phyloP scores from a whole-genome alignment of 2,797 vertebrate genomes.

The Phylloscopus collybita region DNA sequence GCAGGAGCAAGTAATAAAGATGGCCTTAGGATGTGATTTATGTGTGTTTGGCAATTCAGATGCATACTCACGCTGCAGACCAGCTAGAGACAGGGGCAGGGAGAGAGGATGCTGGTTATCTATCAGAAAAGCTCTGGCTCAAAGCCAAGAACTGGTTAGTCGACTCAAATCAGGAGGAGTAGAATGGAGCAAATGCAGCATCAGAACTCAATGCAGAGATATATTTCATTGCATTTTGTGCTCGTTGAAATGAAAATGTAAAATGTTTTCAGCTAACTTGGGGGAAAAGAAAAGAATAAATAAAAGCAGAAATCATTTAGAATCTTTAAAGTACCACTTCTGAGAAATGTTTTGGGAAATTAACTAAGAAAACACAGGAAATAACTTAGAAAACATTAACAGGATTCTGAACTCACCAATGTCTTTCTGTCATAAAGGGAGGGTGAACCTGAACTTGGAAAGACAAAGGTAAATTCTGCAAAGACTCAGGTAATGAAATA shows the following conservation, averaged over 20 bases:
- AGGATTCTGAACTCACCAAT: background rate
- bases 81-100: background rate
- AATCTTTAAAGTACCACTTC: background rate
- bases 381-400: background rate
- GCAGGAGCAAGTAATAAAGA: conserved; percentile 61
- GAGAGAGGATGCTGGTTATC: background rate
- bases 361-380: background rate
- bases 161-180: background rate
- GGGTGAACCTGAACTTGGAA: background rate
- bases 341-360: background rate
- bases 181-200: background rate
- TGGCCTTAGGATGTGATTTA: conserved; percentile 45
- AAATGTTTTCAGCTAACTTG: background rate
- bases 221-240: background rate
- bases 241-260: background rate
- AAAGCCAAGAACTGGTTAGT: background rate
- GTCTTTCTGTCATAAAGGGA: background rate
- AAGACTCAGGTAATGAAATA: background rate
- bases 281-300: background rate
- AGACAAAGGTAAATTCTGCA: background rate
- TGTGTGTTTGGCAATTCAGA: conserved; percentile 39
- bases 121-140: background rate
- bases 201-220: background rate
- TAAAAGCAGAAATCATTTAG: background rate
- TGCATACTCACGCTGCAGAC: background rate